A percentile compares a stretch with the other conserved stretches of the same genome.
These are phyloP conservation scores for Oreotrochilus melanogaster DNA, from an alignment of 2,113 vertebrate species.

Conservation along the genomic window DNA sequence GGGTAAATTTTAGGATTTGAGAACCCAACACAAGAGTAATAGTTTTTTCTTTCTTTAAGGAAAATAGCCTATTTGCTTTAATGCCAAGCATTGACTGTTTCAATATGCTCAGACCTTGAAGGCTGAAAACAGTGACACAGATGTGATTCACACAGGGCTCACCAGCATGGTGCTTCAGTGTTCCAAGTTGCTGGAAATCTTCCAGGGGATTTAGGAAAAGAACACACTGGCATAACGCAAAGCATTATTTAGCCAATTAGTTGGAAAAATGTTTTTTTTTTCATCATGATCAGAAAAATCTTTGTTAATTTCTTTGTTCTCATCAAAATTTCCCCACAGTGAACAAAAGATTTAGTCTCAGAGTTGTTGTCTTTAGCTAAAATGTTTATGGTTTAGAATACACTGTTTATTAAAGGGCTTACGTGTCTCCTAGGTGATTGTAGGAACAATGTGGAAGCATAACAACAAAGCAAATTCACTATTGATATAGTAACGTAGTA, in stretches of 20 bases:
- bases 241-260: slow-evolving; percentile 53
- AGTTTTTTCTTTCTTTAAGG: slow-evolving; percentile 52
- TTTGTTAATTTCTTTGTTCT: slow-evolving; percentile 68
- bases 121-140: slow-evolving; percentile 41
- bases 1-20: slow-evolving; percentile 23
- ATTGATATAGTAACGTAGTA: neutral
- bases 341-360: slow-evolving; percentile 22
- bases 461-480: neutral
- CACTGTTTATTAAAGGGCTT: slow-evolving; percentile 48
- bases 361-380: slow-evolving; percentile 35
- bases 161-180: slow-evolving; percentile 19
- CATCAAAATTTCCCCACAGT: slow-evolving; percentile 14
- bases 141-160: slow-evolving; percentile 30
- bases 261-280: slow-evolving; percentile 46
- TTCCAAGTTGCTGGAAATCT: slow-evolving; percentile 40
- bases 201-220: slow-evolving; percentile 12
- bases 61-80: slow-evolving; percentile 1
- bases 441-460: neutral
- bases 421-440: slow-evolving; percentile 10
- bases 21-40: slow-evolving; percentile 2
- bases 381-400: slow-evolving; percentile 33
- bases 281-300: neutral
- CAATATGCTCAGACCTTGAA: slow-evolving; percentile 62
- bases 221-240: neutral
- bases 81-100: slow-evolving; percentile 32